Percentiles rank a stretch among this genome's conserved stretches.
Conservation (phyloP, 2,113 vertebrate species). For the Piliocolobus tephrosceles region DNA sequence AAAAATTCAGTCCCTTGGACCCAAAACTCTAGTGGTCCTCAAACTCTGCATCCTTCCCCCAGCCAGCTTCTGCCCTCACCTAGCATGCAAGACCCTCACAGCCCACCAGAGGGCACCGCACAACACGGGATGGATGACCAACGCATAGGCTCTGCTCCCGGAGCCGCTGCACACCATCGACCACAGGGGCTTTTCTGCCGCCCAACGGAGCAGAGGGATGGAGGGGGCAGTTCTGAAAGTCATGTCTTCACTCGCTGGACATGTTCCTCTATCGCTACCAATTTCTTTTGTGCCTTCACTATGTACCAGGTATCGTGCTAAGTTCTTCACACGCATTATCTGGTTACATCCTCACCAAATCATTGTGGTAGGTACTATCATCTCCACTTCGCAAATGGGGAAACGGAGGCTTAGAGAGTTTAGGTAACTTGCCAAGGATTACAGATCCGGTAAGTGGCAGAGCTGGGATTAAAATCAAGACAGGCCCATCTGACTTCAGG, state of each 20-base stretch:
- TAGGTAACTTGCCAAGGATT: neutral
- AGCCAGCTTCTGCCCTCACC: neutral
- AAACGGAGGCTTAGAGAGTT: neutral
- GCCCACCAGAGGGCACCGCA: slow-evolving; percentile 70
- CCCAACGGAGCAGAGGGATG: neutral
- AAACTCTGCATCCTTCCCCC: neutral
- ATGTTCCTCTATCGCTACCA: neutral
- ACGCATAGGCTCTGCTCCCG: neutral
- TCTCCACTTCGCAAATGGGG: neutral
- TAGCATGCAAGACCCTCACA: neutral
- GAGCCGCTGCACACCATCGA: neutral
- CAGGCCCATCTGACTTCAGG: neutral
- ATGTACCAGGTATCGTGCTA: neutral
- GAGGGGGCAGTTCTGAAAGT: neutral
- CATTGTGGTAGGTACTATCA: neutral
- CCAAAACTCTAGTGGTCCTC: neutral
- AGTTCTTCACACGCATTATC: neutral
- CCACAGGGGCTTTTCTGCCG: neutral
- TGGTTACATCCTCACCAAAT: neutral
- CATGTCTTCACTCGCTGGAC: neutral
- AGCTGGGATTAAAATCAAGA: neutral
- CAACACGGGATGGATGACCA: slow-evolving; percentile 3
- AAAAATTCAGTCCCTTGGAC: neutral
- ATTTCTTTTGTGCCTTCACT: neutral
- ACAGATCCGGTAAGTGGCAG: neutral